Evolutionary conservation across 1,140 invertebrate species (phyloP).

Genomic region (Drosophila nigromelanica): DNA sequence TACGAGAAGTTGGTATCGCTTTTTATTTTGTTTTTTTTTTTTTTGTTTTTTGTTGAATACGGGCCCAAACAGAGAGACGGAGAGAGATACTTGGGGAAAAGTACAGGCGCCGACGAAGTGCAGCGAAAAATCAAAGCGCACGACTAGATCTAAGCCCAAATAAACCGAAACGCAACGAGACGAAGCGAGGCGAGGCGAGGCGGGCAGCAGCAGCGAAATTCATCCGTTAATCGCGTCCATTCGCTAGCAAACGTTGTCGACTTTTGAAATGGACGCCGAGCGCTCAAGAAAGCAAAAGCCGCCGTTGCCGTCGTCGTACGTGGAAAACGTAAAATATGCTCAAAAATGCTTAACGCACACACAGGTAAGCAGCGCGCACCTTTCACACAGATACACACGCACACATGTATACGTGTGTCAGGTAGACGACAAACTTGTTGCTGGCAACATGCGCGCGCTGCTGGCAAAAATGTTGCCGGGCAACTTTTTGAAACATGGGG

Average conservation of each 20-base stretch:
- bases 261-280: conserved; percentile 78
- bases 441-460: conserved; percentile 73
- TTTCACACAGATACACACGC: conserved; percentile 41
- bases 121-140: conserved; percentile 58
- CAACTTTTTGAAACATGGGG: conserved; percentile 67
- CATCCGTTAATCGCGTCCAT: conserved; percentile 82
- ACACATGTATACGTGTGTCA: conserved; percentile 43
- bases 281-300: conserved; percentile 81
- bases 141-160: conserved; percentile 23
- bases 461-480: conserved; percentile 74
- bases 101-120: conserved; percentile 62
- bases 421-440: conserved; percentile 77
- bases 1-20: too few relatives aligned
- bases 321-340: conserved; percentile 79
- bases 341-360: conserved; percentile 54
- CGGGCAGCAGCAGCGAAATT: conserved; percentile 39
- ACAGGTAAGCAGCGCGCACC: conserved; percentile 50
- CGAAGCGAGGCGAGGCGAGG: conserved; percentile 13
- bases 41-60: too few relatives aligned
- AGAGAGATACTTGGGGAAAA: conserved; percentile 42
- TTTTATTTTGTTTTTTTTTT: neutral
- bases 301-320: conserved; percentile 51
- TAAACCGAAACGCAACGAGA: conserved; percentile 7
- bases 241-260: conserved; percentile 77
- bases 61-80: too few relatives aligned